phyloP scores from a whole-genome alignment of 1,140 invertebrate species.

The Leptonema lineaticorne region DNA sequence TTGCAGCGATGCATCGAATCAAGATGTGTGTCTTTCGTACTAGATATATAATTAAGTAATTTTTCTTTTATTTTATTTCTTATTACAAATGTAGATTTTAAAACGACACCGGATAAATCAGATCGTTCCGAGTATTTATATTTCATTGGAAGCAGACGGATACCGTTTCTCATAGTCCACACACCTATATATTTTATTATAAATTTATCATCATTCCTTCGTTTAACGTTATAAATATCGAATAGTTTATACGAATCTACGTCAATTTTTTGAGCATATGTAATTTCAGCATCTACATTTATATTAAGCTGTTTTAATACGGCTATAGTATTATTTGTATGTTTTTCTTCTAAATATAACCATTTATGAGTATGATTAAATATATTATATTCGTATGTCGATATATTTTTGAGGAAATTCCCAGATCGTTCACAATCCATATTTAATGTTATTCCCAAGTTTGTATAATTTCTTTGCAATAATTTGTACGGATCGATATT shows the following conservation, averaged over 20 bases:
- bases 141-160: neutral
- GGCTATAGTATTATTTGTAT: neutral
- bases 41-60: conserved; percentile 58
- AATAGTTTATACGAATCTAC: conserved; percentile 24
- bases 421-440: conserved; percentile 27
- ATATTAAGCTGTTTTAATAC: conserved; percentile 27
- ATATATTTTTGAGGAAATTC: conserved; percentile 21
- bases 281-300: conserved; percentile 38
- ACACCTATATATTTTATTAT: conserved; percentile 20
- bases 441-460: conserved; percentile 26
- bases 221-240: conserved; percentile 37
- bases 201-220: conserved; percentile 24
- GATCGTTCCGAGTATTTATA: conserved; percentile 40
- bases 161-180: conserved; percentile 24
- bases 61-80: conserved; percentile 55
- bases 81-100: conserved; percentile 50
- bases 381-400: conserved; percentile 13
- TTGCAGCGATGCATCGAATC: conserved; percentile 66
- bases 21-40: conserved; percentile 53
- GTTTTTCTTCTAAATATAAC: conserved; percentile 21
- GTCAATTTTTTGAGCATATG: neutral
- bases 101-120: conserved; percentile 45
- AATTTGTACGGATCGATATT: neutral
- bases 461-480: neutral
- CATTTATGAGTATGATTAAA: conserved; percentile 34